Evolutionary conservation across 2,888 invertebrate species (phyloP), one percentile per base, ranked within the genome.

Genomic region (Ophioninae sp.): DNA sequence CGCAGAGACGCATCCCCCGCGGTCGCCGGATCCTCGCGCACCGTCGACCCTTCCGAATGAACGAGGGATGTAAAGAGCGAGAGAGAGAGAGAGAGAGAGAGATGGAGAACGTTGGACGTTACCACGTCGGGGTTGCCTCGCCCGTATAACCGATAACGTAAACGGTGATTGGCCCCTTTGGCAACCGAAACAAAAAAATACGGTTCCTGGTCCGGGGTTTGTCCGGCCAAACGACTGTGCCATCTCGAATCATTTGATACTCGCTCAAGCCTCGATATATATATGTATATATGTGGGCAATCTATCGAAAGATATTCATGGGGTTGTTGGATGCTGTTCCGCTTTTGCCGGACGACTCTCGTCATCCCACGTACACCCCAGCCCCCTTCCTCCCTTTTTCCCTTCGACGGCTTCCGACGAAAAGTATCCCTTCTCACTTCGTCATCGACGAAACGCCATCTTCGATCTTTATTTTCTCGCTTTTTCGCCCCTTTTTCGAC

Each of bases 251-350:
- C 41, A 61, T 61, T 61, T 59, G 30, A 44, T 61, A 59, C n/a
- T 8, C n/a, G n/a, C 13, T 67, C 77, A 69, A 79, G 86, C 84
- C 85, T 86, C 85, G 84, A n/a, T n/a, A n/a, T n/a, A n/a, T n/a
- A n/a, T n/a, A n/a, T n/a, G n/a, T n/a, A n/a, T n/a, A 83, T 74
- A 71, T 71, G 90, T 93, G 92, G 91, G 92, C 93, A 92, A 93
- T 93, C 92, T 93, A 92, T 92, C 92, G 93, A 92, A 92, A 93
- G 92, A 92, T 93, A 93, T 93, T 93, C 92, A 93, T 93, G 92
- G 92, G 91, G 91, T 89, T 90, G 22, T 9, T 5, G 13, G 90
- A 73, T 64, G 89, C 90, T 90, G 89, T 87, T 89, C 89, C 72
- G 81, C 58, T 69, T 75, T 63, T 74, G 83, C 80, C 69, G 79